Evolutionary conservation across 2,888 invertebrate species (phyloP).

Genomic region (Loripinus fragilis): DNA sequence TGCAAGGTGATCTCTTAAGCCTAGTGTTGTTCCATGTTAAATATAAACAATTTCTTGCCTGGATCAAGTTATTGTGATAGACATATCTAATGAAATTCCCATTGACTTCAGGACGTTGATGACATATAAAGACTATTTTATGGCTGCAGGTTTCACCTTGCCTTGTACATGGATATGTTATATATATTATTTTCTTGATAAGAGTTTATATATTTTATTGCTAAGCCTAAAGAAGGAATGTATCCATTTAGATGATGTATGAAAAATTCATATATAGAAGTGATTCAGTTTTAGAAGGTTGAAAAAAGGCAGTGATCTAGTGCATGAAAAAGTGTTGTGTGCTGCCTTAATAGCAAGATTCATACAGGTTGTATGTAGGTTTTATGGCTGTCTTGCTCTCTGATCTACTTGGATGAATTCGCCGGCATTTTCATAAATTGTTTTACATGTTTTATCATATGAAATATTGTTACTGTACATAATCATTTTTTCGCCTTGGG

Average conservation of each 20-base stretch:
- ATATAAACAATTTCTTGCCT: conserved; percentile 53
- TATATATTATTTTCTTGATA: conserved; percentile 18
- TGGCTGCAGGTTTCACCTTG: conserved; percentile 7
- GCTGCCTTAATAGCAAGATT: conserved; percentile 1
- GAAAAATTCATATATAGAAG: neutral
- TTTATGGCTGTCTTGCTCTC: neutral
- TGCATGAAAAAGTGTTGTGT: neutral
- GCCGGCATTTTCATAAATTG: neutral
- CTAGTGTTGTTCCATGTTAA: conserved; percentile 40
- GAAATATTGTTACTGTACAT: conserved; percentile 3
- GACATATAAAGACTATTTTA: conserved; percentile 12
- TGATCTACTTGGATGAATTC: conserved; percentile 4
- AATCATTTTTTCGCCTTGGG: neutral
- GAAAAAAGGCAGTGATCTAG: no score
- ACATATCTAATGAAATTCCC: conserved; percentile 38
- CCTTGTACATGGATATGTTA: conserved; percentile 13
- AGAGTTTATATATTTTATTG: conserved; percentile 17
- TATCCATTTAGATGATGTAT: conserved; percentile 9
- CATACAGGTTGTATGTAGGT: neutral
- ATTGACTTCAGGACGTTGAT: conserved; percentile 1
- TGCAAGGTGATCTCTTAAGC: conserved; percentile 26
- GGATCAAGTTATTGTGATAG: conserved; percentile 54
- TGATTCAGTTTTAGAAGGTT: neutral
- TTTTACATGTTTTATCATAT: conserved; percentile 14
- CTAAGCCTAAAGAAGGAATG: neutral